Evolutionary conservation across 1,140 invertebrate species (phyloP).

Genomic region (Octopus bimaculoides): DNA sequence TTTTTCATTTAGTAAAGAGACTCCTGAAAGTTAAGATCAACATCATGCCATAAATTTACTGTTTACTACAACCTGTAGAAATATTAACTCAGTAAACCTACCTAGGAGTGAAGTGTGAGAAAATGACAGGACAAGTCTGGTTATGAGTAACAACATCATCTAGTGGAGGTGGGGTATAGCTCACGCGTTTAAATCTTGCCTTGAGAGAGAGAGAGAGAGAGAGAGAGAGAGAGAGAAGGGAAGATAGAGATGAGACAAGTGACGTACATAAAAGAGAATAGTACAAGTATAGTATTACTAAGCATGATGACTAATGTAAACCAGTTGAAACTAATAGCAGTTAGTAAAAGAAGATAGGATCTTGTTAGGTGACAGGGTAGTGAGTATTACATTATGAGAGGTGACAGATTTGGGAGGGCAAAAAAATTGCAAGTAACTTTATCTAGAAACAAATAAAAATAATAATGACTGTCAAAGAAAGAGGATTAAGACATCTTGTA

Average conservation of each 20-base stretch:
- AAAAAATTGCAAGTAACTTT: too few species aligned
- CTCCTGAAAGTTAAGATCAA: neutral
- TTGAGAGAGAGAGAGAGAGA: neutral
- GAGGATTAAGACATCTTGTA: too few species aligned
- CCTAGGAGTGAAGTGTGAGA: neutral
- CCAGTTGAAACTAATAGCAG: too few species aligned
- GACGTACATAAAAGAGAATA: neutral
- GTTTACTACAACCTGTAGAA: neutral
- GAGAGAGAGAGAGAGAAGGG: neutral
- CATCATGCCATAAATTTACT: neutral
- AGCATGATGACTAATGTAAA: too few species aligned
- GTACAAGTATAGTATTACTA: neutral
- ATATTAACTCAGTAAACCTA: neutral
- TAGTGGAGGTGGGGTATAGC: neutral
- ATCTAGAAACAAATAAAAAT: too few species aligned
- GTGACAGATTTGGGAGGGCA: too few species aligned
- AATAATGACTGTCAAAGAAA: too few species aligned
- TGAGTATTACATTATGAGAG: too few species aligned
- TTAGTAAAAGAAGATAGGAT: too few species aligned
- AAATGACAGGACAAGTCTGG: neutral
- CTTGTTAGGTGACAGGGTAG: too few species aligned
- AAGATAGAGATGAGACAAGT: neutral
- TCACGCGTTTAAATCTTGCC: neutral
- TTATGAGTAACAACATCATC: neutral
- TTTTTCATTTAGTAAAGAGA: too few species aligned